phyloP scores from a whole-genome alignment of 2,888 invertebrate genomes.

The Clostera curtula region DNA sequence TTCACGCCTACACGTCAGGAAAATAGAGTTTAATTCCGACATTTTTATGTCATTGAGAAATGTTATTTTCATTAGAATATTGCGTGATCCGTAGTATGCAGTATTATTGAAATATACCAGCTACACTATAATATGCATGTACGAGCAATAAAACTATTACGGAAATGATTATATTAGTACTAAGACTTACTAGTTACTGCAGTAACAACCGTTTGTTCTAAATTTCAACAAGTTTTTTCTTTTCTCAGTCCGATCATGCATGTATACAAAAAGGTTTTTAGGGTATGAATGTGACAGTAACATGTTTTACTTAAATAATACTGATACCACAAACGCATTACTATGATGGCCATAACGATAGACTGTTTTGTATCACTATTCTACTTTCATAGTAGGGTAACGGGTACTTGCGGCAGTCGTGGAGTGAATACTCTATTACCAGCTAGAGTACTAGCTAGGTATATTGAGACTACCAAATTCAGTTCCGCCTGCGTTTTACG shows the following conservation, averaged over 20 bases:
- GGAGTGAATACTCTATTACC: constrained; percentile 42
- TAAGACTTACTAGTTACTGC: too few relatives aligned
- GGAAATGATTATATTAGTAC: too few relatives aligned
- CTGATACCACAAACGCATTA: constrained; percentile 27
- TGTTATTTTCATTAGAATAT: constrained; percentile 11
- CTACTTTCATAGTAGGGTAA: constrained; percentile 50
- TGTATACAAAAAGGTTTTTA: too few relatives aligned
- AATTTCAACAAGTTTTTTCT: too few relatives aligned
- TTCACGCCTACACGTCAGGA: constrained; percentile 27
- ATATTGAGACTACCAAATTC: constrained; percentile 8
- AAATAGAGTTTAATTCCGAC: constrained; percentile 23
- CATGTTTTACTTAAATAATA: too few relatives aligned
- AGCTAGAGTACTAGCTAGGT: constrained; percentile 18
- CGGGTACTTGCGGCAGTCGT: constrained; percentile 36
- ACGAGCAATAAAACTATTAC: too few relatives aligned
- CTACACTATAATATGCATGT: too few relatives aligned
- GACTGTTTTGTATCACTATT: constrained; percentile 47
- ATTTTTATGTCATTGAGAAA: constrained; percentile 21
- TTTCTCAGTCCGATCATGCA: too few relatives aligned
- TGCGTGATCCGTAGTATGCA: constrained; percentile 11
- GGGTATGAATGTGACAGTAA: too few relatives aligned
- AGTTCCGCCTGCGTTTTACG: constrained; percentile 17
- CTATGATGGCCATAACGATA: constrained; percentile 27
- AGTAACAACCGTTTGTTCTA: too few relatives aligned
- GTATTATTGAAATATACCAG: too few relatives aligned